A percentile compares a stretch with the other conserved stretches of the same genome.
Conservation (phyloP, 2,113 vertebrate species). For the Actinemys pallida region DNA sequence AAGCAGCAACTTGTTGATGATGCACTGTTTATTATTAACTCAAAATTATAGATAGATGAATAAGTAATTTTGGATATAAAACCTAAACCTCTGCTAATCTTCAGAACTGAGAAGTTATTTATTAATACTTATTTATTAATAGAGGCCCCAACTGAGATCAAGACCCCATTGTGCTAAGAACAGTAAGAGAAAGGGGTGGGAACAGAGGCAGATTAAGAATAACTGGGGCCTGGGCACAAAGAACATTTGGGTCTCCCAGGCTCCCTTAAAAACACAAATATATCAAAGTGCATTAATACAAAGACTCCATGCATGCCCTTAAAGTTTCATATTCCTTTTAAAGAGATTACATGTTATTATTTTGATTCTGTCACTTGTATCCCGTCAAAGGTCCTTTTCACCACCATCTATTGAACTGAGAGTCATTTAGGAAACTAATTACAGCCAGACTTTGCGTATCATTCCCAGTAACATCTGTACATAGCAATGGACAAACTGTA, state of each 20-base stretch:
- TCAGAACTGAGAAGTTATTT: background rate
- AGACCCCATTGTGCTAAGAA: accelerated
- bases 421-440: too few relatives aligned
- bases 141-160: background rate
- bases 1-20: background rate
- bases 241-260: too few relatives aligned
- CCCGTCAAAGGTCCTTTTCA: background rate
- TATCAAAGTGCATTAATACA: too few relatives aligned
- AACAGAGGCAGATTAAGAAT: too few relatives aligned
- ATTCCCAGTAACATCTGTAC: too few relatives aligned
- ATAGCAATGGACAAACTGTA: too few relatives aligned
- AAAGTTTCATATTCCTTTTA: too few relatives aligned
- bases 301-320: too few relatives aligned
- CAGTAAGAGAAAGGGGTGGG: background rate
- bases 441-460: too few relatives aligned
- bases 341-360: background rate
- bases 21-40: background rate
- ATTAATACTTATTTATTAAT: background rate
- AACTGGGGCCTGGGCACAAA: too few relatives aligned
- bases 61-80: background rate
- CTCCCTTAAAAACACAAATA: too few relatives aligned
- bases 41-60: background rate
- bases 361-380: background rate
- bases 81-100: background rate
- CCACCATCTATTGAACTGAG: too few relatives aligned